A percentile compares a stretch with the other conserved stretches of the same genome.
Conservation (phyloP, 2,113 vertebrate genomes). For the Onychorhynchus coronatus region DNA sequence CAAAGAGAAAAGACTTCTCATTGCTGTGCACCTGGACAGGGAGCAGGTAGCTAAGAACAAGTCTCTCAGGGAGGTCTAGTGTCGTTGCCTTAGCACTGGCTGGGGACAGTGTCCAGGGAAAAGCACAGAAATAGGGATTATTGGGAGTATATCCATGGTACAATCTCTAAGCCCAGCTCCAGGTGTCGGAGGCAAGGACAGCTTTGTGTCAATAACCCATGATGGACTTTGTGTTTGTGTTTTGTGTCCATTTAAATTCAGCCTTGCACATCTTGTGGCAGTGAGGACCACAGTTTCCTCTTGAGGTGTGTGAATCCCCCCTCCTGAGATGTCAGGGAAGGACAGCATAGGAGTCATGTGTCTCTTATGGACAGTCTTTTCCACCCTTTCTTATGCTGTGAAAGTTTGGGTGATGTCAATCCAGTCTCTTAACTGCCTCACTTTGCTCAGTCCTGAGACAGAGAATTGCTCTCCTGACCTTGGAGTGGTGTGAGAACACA, state of each 20-base stretch:
- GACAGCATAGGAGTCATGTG: fast-evolving
- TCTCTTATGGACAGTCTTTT: background rate
- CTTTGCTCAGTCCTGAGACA: background rate
- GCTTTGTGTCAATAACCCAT: background rate
- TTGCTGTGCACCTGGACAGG: background rate
- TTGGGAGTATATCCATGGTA: background rate
- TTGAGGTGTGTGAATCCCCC: background rate
- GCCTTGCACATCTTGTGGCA: background rate
- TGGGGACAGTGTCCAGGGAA: background rate
- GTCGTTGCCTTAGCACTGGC: background rate
- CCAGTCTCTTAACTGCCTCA: background rate
- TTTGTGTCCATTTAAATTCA: background rate
- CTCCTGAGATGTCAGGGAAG: background rate
- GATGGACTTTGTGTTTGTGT: background rate
- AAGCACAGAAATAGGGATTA: background rate
- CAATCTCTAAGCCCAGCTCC: background rate
- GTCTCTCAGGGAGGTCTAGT: background rate
- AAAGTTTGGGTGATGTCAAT: background rate
- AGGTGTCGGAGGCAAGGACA: fast-evolving
- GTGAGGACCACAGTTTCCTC: background rate
- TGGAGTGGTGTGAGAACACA: background rate
- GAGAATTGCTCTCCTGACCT: background rate
- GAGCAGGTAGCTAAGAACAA: background rate
- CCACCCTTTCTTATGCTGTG: background rate
- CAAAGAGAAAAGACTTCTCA: background rate